A percentile compares a stretch with the other conserved stretches of the same genome.
Conservation (phyloP, 1,140 invertebrate species). For the Pseudomyrmex cubaensis region DNA sequence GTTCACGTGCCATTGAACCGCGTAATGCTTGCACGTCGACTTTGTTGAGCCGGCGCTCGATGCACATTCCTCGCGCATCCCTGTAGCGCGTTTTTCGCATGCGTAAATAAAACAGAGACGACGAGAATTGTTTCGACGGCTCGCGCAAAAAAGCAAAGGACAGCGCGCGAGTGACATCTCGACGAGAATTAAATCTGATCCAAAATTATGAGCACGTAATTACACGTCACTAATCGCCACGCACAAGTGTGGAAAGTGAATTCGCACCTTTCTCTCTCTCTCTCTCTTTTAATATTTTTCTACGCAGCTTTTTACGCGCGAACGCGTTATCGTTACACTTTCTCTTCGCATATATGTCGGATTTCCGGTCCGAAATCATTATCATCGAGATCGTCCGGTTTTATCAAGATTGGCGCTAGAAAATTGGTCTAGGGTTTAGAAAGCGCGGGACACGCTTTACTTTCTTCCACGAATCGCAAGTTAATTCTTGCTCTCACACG, state of each 20-base stretch:
- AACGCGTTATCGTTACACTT: constrained; percentile 25
- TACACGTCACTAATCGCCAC: constrained; percentile 18
- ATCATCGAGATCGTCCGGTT: background rate
- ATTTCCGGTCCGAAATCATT: constrained; percentile 28
- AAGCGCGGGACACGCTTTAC: constrained; percentile 52
- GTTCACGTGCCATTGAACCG: constrained; percentile 68
- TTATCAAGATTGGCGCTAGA: background rate
- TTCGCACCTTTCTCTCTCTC: background rate
- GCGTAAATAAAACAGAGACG: constrained; percentile 29
- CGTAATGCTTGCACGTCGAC: constrained; percentile 67
- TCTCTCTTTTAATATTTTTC: background rate
- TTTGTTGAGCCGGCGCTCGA: constrained; percentile 56
- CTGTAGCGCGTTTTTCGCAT: constrained; percentile 41
- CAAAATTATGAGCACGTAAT: constrained; percentile 30
- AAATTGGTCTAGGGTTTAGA: constrained; percentile 68
- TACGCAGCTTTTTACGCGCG: too few species aligned
- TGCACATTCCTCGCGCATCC: constrained; percentile 1
- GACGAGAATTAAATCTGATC: constrained; percentile 46
- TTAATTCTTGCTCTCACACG: too few species aligned
- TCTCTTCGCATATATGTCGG: background rate
- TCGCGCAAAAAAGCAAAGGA: constrained; percentile 12
- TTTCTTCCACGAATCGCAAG: too few species aligned
- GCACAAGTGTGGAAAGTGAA: background rate
- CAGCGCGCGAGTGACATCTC: background rate
- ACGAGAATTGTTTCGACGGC: constrained; percentile 17